phyloP scores from a whole-genome alignment of 2,888 invertebrate species.

The Cartodere bifasciata region DNA sequence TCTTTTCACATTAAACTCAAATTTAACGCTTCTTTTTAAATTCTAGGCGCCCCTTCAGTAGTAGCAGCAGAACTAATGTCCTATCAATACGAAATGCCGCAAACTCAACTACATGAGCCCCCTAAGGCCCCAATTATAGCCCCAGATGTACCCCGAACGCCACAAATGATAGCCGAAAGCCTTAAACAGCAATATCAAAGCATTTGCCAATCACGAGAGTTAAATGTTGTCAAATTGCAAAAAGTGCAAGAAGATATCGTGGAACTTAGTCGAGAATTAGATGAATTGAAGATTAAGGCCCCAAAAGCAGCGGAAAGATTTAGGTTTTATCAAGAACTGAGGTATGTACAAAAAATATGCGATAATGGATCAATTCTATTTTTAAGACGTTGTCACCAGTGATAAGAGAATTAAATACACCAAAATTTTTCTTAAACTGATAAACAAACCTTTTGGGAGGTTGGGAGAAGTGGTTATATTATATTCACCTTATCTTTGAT shows the following conservation, averaged over 20 bases:
- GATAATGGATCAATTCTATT: too few species aligned
- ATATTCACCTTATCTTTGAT: too few species aligned
- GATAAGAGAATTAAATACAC: too few species aligned
- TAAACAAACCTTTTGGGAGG: too few species aligned
- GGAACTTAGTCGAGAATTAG: slow-evolving; percentile 33
- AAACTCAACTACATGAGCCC: slow-evolving; percentile 36
- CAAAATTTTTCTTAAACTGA: too few species aligned
- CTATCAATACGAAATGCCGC: slow-evolving; percentile 33
- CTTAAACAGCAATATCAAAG: slow-evolving; percentile 35
- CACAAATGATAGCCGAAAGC: slow-evolving; percentile 39
- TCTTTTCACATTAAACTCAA: background rate
- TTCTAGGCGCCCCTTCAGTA: slow-evolving; percentile 21
- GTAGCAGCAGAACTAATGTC: slow-evolving; percentile 23
- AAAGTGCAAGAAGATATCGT: slow-evolving; percentile 34
- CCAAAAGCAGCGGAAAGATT: slow-evolving; percentile 69
- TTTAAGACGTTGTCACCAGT: too few species aligned
- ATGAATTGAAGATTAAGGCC: slow-evolving; percentile 44
- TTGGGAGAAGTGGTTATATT: too few species aligned
- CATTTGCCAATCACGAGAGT: slow-evolving; percentile 30
- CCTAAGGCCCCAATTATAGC: slow-evolving; percentile 29
- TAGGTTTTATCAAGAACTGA: slow-evolving; percentile 87
- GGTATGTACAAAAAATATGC: too few species aligned
- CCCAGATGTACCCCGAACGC: slow-evolving; percentile 34
- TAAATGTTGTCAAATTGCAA: slow-evolving; percentile 34
- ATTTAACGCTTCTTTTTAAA: slow-evolving; percentile 3